These are phyloP conservation scores for Zeus faber DNA, from an alignment of 2,113 vertebrate species.

Conservation along the genomic window DNA sequence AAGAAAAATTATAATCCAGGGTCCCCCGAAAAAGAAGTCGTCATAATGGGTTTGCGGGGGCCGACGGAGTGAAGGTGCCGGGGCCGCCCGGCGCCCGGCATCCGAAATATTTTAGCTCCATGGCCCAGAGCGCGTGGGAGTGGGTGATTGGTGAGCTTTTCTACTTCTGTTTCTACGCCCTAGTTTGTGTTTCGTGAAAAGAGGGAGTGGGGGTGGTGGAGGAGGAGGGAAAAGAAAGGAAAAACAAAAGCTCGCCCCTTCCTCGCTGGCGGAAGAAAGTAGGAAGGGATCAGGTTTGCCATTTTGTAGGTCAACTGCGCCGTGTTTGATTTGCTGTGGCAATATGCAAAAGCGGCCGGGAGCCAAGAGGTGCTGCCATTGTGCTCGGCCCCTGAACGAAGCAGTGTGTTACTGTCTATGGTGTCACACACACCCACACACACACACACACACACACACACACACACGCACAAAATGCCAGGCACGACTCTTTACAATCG, in stretches of 20 bases:
- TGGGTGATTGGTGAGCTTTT: not conserved
- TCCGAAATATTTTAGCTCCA: too few species aligned
- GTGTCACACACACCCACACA: slow-evolving; percentile 9
- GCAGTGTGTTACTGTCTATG: not conserved
- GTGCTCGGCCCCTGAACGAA: slow-evolving; percentile 52
- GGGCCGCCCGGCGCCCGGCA: too few species aligned
- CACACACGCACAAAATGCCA: slow-evolving; percentile 16
- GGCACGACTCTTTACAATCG: slow-evolving; percentile 4
- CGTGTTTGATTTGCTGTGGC: slow-evolving; percentile 61
- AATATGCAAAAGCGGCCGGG: slow-evolving; percentile 62
- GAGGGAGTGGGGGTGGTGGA: too few species aligned
- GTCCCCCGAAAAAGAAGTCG: slow-evolving; percentile 17
- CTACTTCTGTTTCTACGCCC: too few species aligned
- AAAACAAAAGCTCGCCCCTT: too few species aligned
- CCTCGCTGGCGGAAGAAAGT: slow-evolving; percentile 15
- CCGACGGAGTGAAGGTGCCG: not conserved
- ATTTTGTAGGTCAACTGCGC: slow-evolving; percentile 57
- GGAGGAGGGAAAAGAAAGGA: too few species aligned
- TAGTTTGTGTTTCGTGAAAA: too few species aligned
- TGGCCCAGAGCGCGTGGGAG: too few species aligned
- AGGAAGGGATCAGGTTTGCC: slow-evolving; percentile 57
- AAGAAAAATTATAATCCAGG: too few species aligned
- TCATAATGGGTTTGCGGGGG: slow-evolving; percentile 30
- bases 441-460: slow-evolving; percentile 8
- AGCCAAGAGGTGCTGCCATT: slow-evolving; percentile 61